Conservation (phyloP, 2,888 invertebrate species). For the Melanostoma mellinum region DNA sequence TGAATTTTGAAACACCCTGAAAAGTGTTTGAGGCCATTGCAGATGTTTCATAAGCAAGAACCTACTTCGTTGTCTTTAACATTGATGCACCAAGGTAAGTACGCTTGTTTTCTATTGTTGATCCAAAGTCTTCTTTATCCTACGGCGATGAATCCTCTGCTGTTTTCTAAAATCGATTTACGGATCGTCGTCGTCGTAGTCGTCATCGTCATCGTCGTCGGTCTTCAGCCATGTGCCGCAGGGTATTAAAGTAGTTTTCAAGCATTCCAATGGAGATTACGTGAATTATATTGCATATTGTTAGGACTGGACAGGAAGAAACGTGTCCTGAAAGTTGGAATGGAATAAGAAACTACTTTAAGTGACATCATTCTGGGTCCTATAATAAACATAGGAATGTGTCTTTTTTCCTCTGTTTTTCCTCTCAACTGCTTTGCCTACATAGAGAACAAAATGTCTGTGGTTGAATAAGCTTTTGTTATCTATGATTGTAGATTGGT, state of each 20-base stretch:
- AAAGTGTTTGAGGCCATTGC: not conserved
- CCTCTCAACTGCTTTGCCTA: not conserved
- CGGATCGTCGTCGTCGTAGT: slow-evolving; percentile 1
- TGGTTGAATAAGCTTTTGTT: not conserved
- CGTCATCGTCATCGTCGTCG: not conserved
- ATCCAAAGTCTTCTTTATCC: slow-evolving; percentile 20
- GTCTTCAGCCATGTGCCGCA: slow-evolving; percentile 44
- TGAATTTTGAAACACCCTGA: not conserved
- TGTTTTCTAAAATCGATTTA: slow-evolving; percentile 49
- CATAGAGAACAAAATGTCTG: not conserved
- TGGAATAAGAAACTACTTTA: not conserved
- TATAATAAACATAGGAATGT: not conserved
- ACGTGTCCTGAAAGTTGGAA: not conserved
- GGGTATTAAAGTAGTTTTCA: slow-evolving; percentile 26
- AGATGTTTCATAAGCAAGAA: slow-evolving; percentile 2
- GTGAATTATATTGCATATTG: slow-evolving; percentile 25
- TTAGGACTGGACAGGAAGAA: not conserved
- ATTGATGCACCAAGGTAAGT: slow-evolving; percentile 25
- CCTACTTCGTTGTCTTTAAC: not conserved
- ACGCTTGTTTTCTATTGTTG: slow-evolving; percentile 31
- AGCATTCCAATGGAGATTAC: slow-evolving; percentile 1
- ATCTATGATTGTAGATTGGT: slow-evolving; percentile 2
- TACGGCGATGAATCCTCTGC: not conserved
- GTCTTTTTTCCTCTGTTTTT: not conserved
- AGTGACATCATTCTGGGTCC: not conserved